Evolutionary conservation across 2,113 vertebrate species (phyloP), one percentile per base, ranked within the genome.

Genomic region (Ranitomeya variabilis): DNA sequence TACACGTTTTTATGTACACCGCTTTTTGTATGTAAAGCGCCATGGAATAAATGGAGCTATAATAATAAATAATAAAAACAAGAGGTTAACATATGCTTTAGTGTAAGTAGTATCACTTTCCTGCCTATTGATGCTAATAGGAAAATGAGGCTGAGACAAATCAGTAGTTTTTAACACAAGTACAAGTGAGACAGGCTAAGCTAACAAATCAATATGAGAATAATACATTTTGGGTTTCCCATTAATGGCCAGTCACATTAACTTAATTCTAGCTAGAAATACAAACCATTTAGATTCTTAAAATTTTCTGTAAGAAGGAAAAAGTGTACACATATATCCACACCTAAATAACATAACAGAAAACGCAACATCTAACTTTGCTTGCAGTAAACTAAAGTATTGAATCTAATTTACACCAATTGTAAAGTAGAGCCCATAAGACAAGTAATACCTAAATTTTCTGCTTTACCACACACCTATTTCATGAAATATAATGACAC

Each of bases 201-300:
- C 37, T 51, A 76, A 76, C 45, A 51, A 76, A 76, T 76, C 73
- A 76, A 76, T 76, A 76, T 18, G 23, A 10, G 18, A 76, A 52
- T 76, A 76, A 76, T 76, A 14, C 45, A 51, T 76, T 52, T 76
- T 52, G 18, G 37, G 37, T 76, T 74, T 51, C 15, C 73, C 45
- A 76, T 76, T 76, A 76, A 51, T 52, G 45, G 45, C 13, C 73
- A 76, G 73, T 52, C 73, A 76, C 45, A 76, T 76, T 9, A 76
- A 37, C 37, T 74, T 76, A 76, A 76, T 51, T 76, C 73, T 52
- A 18, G 15, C 73, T 51, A 76, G 10, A 74, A 19, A 76, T 52
- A 51, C 18, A 76, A 51, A 19, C 16, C 10, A 19, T 52, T 16
- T 19, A 76, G 73, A 51, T 21, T 76, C 16, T 45, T 45, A 45